A percentile compares a stretch with the other conserved stretches of the same genome.
phyloP scores from a whole-genome alignment of 2,797 vertebrate genomes.

The Threskiornis aethiopicus region DNA sequence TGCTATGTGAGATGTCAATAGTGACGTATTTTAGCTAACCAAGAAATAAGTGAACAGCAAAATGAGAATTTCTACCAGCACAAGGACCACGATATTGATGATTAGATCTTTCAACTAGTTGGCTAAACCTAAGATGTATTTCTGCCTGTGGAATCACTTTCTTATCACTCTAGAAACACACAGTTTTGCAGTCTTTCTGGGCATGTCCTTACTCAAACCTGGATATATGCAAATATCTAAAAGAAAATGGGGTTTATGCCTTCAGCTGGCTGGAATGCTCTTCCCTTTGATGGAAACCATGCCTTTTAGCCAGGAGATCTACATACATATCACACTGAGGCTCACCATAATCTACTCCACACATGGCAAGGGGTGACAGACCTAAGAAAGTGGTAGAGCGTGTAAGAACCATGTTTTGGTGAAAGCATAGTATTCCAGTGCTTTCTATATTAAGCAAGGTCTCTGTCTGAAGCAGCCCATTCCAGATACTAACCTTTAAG shows the following conservation, averaged over 20 bases:
- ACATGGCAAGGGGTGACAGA: background rate
- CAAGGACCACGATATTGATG: background rate
- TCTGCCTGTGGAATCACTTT: background rate
- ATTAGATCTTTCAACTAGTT: background rate
- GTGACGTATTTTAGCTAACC: background rate
- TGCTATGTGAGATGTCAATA: background rate
- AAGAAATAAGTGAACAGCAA: background rate
- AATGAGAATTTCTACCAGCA: background rate
- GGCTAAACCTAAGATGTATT: background rate
- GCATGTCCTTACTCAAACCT: background rate
- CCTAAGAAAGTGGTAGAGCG: background rate
- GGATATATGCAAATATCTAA: background rate
- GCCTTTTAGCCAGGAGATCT: background rate
- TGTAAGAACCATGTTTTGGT: background rate
- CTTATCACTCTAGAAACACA: background rate
- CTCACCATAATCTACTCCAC: background rate
- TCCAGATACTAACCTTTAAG: background rate
- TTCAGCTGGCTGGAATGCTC: background rate
- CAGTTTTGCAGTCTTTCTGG: background rate
- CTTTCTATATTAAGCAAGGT: background rate
- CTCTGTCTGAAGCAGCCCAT: background rate
- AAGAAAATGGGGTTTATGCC: background rate
- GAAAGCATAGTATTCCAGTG: background rate
- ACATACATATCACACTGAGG: background rate
- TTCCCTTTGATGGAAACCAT: background rate